These are phyloP conservation scores for Galerucella nymphaeae DNA, from an alignment of 2,888 invertebrate genomes.

Conservation along the genomic window DNA sequence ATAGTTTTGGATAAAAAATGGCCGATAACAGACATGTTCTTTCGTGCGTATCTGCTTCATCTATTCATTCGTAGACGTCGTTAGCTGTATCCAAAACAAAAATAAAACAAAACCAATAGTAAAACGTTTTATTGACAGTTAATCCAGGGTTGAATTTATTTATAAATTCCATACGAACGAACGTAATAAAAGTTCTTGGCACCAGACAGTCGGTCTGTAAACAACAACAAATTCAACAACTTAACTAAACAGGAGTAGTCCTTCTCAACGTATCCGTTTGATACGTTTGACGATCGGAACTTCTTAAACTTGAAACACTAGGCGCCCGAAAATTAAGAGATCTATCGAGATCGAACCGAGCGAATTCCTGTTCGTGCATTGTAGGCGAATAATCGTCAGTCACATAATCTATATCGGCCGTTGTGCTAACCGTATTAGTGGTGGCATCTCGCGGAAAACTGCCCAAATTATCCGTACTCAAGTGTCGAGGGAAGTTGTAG, in stretches of 20 bases:
- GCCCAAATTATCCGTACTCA: conserved; percentile 48
- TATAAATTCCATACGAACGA: conserved; percentile 17
- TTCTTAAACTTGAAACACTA: conserved; percentile 58
- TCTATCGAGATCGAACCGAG: conserved; percentile 76
- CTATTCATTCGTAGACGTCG: too few species aligned
- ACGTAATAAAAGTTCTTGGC: conserved; percentile 20
- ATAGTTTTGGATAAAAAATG: too few species aligned
- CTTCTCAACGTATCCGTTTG: conserved; percentile 68
- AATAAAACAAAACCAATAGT: conserved; percentile 3
- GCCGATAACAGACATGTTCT: too few species aligned
- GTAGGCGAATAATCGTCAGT: conserved; percentile 69
- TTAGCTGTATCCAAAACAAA: too few species aligned
- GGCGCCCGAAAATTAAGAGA: conserved; percentile 63
- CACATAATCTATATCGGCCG: conserved; percentile 68
- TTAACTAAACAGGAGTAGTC: conserved; percentile 69
- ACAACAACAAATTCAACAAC: conserved; percentile 1
- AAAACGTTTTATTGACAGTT: conserved; percentile 9
- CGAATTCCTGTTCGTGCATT: conserved; percentile 74
- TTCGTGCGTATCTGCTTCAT: too few species aligned
- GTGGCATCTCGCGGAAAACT: conserved; percentile 68
- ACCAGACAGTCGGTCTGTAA: background rate
- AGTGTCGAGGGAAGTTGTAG: conserved; percentile 68
- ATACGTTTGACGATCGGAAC: conserved; percentile 63
- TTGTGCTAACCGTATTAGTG: conserved; percentile 74
- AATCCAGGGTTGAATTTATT: conserved; percentile 10